Percentiles rank a stretch among this genome's conserved stretches.
Conservation (phyloP, 2,888 invertebrate species). For the Hypsopygia costalis region DNA sequence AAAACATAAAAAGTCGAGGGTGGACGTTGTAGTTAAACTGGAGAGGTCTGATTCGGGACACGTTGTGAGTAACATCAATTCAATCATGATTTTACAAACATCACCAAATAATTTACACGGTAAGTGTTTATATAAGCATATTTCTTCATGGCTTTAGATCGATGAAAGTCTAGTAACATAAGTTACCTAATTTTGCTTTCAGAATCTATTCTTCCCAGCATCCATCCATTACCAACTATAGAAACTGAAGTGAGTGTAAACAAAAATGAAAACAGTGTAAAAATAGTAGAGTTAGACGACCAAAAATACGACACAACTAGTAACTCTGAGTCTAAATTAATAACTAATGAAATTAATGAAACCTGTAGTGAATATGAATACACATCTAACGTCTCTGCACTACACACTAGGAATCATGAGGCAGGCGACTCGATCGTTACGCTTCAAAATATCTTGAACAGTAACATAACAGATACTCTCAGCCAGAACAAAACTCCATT, state of each 20-base stretch:
- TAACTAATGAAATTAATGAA: neutral
- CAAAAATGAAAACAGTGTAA: neutral
- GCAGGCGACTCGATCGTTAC: conserved; percentile 24
- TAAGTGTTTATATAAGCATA: conserved; percentile 20
- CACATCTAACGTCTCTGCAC: neutral
- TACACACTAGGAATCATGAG: conserved; percentile 12
- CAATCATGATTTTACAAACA: conserved; percentile 52
- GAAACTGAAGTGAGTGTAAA: neutral
- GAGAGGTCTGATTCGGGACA: conserved; percentile 48
- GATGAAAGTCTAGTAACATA: no score
- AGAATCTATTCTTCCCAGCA: neutral
- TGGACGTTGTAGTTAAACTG: conserved; percentile 54
- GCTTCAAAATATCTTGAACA: conserved; percentile 20
- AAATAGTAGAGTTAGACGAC: conserved; percentile 7
- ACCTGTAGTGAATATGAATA: neutral
- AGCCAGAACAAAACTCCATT: conserved; percentile 13
- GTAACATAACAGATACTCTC: conserved; percentile 8
- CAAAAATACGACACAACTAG: neutral
- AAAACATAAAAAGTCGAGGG: conserved; percentile 30
- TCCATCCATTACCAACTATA: neutral
- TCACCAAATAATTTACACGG: conserved; percentile 22
- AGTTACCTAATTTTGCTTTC: neutral
- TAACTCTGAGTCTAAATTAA: no score
- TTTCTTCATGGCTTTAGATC: no score
- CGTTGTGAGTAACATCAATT: conserved; percentile 50